Evolutionary conservation across 2,113 vertebrate genomes (phyloP).

Genomic region (Ardeotis arabs): DNA sequence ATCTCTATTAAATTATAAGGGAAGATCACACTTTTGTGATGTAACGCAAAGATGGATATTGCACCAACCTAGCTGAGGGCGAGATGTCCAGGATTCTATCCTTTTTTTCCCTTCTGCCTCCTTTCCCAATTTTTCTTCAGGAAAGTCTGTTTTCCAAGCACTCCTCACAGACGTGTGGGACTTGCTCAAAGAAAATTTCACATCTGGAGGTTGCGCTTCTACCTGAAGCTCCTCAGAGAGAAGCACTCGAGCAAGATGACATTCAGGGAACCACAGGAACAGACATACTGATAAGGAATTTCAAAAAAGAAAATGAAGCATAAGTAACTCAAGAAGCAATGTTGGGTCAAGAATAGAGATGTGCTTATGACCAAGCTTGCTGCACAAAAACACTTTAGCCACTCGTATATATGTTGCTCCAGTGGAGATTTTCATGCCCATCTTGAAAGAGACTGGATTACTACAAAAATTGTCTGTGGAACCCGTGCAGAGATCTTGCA

Average conservation of each 20-base stretch:
- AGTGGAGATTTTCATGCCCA: neutral
- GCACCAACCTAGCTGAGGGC: fast-evolving
- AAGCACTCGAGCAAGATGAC: neutral
- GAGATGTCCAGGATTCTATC: neutral
- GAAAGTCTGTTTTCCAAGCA: neutral
- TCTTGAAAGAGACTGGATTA: neutral
- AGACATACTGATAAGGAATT: neutral
- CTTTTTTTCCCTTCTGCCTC: neutral
- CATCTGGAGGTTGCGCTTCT: neutral
- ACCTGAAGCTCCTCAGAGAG: neutral
- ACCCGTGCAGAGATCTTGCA: neutral
- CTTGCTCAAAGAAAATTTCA: neutral
- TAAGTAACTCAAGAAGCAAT: neutral
- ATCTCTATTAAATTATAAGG: neutral
- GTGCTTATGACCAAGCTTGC: neutral
- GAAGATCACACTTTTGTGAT: neutral
- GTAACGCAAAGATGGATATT: neutral
- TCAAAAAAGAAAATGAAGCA: neutral
- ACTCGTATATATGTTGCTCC: neutral
- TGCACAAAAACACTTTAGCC: neutral
- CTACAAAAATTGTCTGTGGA: neutral
- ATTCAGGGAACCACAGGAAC: neutral
- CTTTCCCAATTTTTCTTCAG: neutral
- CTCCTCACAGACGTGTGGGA: neutral
- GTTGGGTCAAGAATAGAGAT: neutral